phyloP scores from a whole-genome alignment of 2,888 invertebrate genomes.

The Toxonevra muliebris region DNA sequence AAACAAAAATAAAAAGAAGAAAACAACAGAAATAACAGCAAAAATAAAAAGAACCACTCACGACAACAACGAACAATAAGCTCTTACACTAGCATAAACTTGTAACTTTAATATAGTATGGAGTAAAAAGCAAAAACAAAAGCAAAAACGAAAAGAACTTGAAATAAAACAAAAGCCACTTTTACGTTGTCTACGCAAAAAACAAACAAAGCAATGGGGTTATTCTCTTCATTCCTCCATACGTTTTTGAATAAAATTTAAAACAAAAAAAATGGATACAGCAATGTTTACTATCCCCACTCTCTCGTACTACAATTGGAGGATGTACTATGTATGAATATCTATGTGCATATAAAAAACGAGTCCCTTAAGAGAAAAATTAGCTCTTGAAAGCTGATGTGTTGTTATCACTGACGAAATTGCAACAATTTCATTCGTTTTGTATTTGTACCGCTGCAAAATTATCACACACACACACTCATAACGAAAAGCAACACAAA shows the following conservation, averaged over 20 bases:
- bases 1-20: slow-evolving; percentile 32
- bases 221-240: slow-evolving; percentile 19
- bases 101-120: neutral
- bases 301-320: too few species aligned
- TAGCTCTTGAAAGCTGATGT: slow-evolving; percentile 27
- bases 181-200: slow-evolving; percentile 23
- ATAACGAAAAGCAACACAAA: neutral
- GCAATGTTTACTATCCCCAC: too few species aligned
- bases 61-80: slow-evolving; percentile 34
- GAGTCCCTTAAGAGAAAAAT: slow-evolving; percentile 18
- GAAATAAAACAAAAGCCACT: slow-evolving; percentile 1
- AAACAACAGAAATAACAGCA: slow-evolving; percentile 5
- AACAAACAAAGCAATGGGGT: slow-evolving; percentile 10
- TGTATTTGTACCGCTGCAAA: too few species aligned
- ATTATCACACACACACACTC: neutral
- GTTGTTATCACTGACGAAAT: neutral
- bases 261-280: too few species aligned
- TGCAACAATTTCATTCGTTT: neutral
- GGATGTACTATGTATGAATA: too few species aligned
- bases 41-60: slow-evolving; percentile 46
- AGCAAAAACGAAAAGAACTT: neutral
- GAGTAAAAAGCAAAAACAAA: neutral
- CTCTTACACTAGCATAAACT: too few species aligned
- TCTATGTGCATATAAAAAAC: too few species aligned
- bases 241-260: neutral